Evolutionary conservation across 2,797 vertebrate species (phyloP), one percentile per base, ranked within the genome.

Genomic region (Gymnodraco acuticeps): DNA sequence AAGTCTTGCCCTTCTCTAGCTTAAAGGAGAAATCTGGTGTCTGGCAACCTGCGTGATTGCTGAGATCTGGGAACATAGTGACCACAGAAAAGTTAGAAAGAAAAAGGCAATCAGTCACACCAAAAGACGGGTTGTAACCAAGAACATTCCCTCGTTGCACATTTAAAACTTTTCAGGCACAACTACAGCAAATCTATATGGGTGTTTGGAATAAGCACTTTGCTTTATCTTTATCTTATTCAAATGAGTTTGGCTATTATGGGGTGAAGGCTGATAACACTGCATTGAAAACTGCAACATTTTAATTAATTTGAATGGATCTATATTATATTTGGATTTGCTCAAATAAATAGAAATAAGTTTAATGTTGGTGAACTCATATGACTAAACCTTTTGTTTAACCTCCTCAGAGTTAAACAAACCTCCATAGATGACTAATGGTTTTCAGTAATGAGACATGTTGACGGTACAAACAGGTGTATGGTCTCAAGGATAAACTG

Each of bases 11-110:
- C 31, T 51, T 43, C 4, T 52, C 45, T 56, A 46, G 10, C 54
- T 33, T 23, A 55, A 61, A 76, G 43, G 48, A 55, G 45, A 56
- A 76, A 65, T 75, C 7, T 38, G 33, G 33, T 38, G 33, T 38
- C 33, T 47, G 17, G 16, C 46, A 47, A 38, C 16, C 7, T 47
- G 46, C 46, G 46, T 9, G 56, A 70, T 68, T 64, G 23, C 19
- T 61, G 43, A 27, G 51, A 69, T 56, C 5, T 20, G 13, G 51
- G 42, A 75, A 70, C 45, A 70, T 38, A 38, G 7, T 38, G 33
- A 9, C 33, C 33, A 38, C 43, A 17, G 1, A 61, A 42, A 69
- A 45, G 16, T 20, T 12, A 38, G 33, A 61, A 9, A 38, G 1
- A n/a, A 10, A 43, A 64, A 51, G 41, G 43, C 13, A 16, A 43